Percentiles rank a stretch among this genome's conserved stretches.
Conservation (phyloP, 2,888 invertebrate species). For the Acanthosepion pharaonis region DNA sequence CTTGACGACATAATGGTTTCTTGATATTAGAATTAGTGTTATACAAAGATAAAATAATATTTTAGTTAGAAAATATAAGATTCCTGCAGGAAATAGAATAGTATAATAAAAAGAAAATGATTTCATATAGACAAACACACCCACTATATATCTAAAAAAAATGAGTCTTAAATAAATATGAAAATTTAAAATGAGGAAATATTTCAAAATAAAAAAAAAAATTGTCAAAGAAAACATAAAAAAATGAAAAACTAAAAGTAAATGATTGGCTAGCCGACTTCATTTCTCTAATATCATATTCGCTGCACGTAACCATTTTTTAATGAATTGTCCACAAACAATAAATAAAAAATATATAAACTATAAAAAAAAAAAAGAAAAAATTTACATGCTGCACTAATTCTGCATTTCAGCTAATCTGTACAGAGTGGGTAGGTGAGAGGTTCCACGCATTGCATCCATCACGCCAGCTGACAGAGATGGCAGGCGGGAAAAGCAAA, state of each 20-base stretch:
- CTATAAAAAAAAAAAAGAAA: not conserved
- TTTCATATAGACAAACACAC: no score
- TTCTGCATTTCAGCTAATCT: not conserved
- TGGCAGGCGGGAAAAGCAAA: not conserved
- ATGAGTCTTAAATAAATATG: no score
- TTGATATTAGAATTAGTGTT: no score
- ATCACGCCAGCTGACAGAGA: constrained; percentile 10
- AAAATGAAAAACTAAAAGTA: not conserved
- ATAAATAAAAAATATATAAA: not conserved
- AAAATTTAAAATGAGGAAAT: no score
- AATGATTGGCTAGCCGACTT: not conserved
- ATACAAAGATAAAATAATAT: no score
- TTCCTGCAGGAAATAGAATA: no score
- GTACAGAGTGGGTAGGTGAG: not conserved
- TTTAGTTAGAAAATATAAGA: no score
- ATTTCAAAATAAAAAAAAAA: no score
- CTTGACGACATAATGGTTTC: no score
- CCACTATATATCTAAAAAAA: no score
- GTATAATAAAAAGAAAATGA: no score
- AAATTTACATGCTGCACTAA: not conserved
- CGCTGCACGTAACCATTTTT: not conserved
- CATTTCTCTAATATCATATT: not conserved
- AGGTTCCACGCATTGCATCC: not conserved
- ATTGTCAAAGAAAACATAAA: no score
- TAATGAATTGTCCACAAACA: constrained; percentile 1